A percentile compares a stretch with the other conserved stretches of the same genome.
Conservation (phyloP, 2,888 invertebrate genomes). For the Automeris io region DNA sequence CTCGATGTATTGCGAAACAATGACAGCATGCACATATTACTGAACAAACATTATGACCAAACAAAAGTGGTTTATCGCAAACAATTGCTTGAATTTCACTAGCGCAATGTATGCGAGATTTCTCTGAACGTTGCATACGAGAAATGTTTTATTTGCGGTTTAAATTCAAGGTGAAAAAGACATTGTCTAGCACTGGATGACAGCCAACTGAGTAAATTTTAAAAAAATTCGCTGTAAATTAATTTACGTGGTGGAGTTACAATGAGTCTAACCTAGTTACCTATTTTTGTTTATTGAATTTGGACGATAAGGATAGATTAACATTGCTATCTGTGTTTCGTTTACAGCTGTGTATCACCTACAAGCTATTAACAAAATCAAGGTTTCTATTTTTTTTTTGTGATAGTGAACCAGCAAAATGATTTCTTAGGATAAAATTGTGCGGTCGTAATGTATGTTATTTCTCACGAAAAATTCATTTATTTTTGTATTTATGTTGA, state of each 20-base stretch:
- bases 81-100: too few species aligned
- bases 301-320: conserved; percentile 13
- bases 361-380: too few species aligned
- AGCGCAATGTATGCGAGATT: conserved; percentile 24
- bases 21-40: too few species aligned
- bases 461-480: too few species aligned
- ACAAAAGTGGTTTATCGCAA: too few species aligned
- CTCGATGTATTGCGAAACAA: too few species aligned
- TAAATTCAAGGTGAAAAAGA: conserved; percentile 40
- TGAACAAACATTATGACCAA: too few species aligned
- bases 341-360: conserved; percentile 6
- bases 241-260: conserved; percentile 2
- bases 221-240: conserved; percentile 1
- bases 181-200: conserved; percentile 36
- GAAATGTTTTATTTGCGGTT: conserved; percentile 50
- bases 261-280: conserved; percentile 3
- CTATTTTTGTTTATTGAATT: conserved; percentile 8
- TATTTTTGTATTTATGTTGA: too few species aligned
- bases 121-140: conserved; percentile 31
- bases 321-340: conserved; percentile 11
- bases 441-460: too few species aligned
- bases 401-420: too few species aligned
- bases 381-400: too few species aligned
- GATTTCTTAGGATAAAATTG: too few species aligned
- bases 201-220: conserved; percentile 26